Percentiles rank a stretch among this genome's conserved stretches.
These are phyloP conservation scores for Vollenhovia emeryi DNA, from an alignment of 1,140 invertebrate species.

Conservation along the genomic window DNA sequence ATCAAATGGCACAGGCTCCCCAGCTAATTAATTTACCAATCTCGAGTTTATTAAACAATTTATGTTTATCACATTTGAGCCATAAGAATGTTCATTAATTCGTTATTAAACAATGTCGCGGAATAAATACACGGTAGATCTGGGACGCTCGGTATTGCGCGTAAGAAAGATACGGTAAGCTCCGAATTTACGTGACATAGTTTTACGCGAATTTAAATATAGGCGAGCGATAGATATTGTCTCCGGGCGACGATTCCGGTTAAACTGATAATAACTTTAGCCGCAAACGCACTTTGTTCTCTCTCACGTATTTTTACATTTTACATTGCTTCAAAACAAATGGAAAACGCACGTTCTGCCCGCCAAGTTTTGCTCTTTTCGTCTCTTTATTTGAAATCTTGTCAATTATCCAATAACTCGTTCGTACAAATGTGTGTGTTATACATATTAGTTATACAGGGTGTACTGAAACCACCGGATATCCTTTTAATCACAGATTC, in stretches of 20 bases:
- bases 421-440: background rate
- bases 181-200: slow-evolving; percentile 33
- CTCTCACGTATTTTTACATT: background rate
- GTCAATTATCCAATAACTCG: background rate
- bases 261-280: slow-evolving; percentile 21
- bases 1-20: background rate
- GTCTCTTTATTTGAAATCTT: background rate
- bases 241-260: background rate
- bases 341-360: background rate
- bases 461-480: no score
- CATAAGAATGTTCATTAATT: no score
- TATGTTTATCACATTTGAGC: no score
- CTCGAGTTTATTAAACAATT: slow-evolving; percentile 7
- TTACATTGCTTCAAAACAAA: background rate
- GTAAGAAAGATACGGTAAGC: slow-evolving; percentile 22
- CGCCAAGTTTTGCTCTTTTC: no score
- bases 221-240: slow-evolving; percentile 31
- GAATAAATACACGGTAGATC: slow-evolving; percentile 1
- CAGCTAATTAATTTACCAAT: background rate
- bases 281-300: background rate
- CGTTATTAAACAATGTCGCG: slow-evolving; percentile 3
- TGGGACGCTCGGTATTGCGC: slow-evolving; percentile 1
- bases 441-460: background rate
- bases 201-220: slow-evolving; percentile 36
- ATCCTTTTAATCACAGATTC: no score